phyloP scores from a whole-genome alignment of 2,888 invertebrate genomes.

The Heliconius ethilla region DNA sequence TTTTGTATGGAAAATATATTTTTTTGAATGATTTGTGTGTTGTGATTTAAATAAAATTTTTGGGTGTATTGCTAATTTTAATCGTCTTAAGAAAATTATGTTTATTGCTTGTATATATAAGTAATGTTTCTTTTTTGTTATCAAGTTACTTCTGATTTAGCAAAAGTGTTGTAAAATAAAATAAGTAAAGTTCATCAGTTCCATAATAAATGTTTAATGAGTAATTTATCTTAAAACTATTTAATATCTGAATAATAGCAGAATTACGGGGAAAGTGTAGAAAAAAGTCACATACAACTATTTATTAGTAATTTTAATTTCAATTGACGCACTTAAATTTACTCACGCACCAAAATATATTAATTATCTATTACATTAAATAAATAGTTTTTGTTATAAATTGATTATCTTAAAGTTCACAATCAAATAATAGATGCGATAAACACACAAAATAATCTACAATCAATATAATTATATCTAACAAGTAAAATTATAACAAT shows the following conservation, averaged over 20 bases:
- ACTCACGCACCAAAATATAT: background rate
- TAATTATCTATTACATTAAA: background rate
- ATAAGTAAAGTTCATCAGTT: background rate
- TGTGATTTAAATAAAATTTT: background rate
- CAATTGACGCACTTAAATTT: no score
- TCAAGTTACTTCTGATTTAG: background rate
- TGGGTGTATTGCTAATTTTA: slow-evolving; percentile 4
- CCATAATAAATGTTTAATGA: background rate
- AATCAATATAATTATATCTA: slow-evolving; percentile 12
- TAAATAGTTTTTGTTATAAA: background rate
- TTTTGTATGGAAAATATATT: no score
- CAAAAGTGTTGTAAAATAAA: background rate
- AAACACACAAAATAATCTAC: background rate
- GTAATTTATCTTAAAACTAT: background rate
- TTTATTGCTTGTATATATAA: background rate
- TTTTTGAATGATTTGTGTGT: slow-evolving; percentile 3
- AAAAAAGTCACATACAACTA: background rate
- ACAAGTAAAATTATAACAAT: slow-evolving; percentile 36
- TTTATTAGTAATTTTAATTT: background rate
- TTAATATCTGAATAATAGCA: background rate
- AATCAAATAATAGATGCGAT: slow-evolving; percentile 25
- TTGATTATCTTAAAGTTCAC: slow-evolving; percentile 24
- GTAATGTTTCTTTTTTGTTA: background rate
- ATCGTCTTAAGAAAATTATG: slow-evolving; percentile 20
- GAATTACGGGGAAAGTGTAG: background rate